Evolutionary conservation across 1,140 invertebrate species (phyloP).

Genomic region (Eciton burchellii): DNA sequence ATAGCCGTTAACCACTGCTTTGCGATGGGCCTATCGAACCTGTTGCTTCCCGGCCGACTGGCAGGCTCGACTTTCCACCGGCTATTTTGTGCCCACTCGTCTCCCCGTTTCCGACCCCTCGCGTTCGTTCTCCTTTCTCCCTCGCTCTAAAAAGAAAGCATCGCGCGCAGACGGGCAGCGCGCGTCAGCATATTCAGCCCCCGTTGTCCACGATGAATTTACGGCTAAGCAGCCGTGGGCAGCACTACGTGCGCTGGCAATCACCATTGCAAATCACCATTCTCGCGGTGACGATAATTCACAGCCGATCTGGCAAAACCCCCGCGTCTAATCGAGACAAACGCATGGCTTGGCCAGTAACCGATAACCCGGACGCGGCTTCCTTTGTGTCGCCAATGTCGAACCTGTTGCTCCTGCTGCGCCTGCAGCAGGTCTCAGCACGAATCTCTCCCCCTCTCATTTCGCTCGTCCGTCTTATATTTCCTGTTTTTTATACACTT

Average conservation of each 20-base stretch:
- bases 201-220: slow-evolving; percentile 33
- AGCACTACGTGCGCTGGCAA: not conserved
- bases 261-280: slow-evolving; percentile 43
- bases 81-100: slow-evolving; percentile 24
- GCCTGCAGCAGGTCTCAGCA: slow-evolving; percentile 34
- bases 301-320: slow-evolving; percentile 60
- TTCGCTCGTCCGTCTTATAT: slow-evolving; percentile 8
- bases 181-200: slow-evolving; percentile 1
- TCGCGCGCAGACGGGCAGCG: no score
- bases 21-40: slow-evolving; percentile 54
- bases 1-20: slow-evolving; percentile 34
- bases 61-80: slow-evolving; percentile 20
- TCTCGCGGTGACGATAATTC: slow-evolving; percentile 56
- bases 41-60: slow-evolving; percentile 62
- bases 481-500: slow-evolving; percentile 61
- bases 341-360: slow-evolving; percentile 59
- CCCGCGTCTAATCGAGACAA: slow-evolving; percentile 64
- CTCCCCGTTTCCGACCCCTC: not conserved
- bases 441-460: slow-evolving; percentile 9
- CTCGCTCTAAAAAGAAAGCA: not conserved
- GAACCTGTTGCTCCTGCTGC: slow-evolving; percentile 69
- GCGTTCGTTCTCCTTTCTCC: not conserved
- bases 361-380: slow-evolving; percentile 53
- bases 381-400: slow-evolving; percentile 59
- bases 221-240: slow-evolving; percentile 19